A percentile compares a stretch with the other conserved stretches of the same genome.
These are phyloP conservation scores for Lycaena phlaeas DNA, from an alignment of 2,888 invertebrate species.

Conservation along the genomic window DNA sequence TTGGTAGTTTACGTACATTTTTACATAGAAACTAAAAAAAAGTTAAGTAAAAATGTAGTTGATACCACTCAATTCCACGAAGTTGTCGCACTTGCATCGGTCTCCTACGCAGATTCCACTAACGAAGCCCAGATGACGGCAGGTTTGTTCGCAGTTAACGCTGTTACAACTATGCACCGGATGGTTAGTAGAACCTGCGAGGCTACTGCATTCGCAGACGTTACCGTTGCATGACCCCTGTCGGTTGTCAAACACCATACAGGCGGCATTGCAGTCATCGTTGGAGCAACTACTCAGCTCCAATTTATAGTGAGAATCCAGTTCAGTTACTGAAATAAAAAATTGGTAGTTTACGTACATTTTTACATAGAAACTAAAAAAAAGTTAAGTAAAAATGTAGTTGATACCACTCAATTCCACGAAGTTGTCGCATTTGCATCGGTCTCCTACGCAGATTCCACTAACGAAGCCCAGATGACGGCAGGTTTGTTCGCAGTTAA, in stretches of 20 bases:
- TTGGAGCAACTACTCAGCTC: background rate
- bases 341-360: too few relatives aligned
- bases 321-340: too few relatives aligned
- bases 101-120: slow-evolving; percentile 22
- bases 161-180: slow-evolving; percentile 14
- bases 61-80: slow-evolving; percentile 1
- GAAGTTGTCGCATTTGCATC: slow-evolving; percentile 23
- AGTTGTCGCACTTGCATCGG: slow-evolving; percentile 23
- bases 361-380: too few relatives aligned
- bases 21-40: too few relatives aligned
- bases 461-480: slow-evolving; percentile 27
- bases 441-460: slow-evolving; percentile 19
- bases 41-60: too few relatives aligned
- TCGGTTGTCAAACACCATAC: background rate
- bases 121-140: slow-evolving; percentile 27
- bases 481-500: slow-evolving; percentile 31
- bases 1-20: too few relatives aligned
- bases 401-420: background rate
- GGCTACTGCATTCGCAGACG: background rate
- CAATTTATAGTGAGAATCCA: background rate
- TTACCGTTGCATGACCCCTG: background rate
- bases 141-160: slow-evolving; percentile 28
- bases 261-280: background rate
- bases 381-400: too few relatives aligned
- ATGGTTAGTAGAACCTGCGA: background rate